Percentiles rank a stretch among this genome's conserved stretches.
phyloP scores from a whole-genome alignment of 2,888 invertebrate species.

The Cacoxenus indagator region DNA sequence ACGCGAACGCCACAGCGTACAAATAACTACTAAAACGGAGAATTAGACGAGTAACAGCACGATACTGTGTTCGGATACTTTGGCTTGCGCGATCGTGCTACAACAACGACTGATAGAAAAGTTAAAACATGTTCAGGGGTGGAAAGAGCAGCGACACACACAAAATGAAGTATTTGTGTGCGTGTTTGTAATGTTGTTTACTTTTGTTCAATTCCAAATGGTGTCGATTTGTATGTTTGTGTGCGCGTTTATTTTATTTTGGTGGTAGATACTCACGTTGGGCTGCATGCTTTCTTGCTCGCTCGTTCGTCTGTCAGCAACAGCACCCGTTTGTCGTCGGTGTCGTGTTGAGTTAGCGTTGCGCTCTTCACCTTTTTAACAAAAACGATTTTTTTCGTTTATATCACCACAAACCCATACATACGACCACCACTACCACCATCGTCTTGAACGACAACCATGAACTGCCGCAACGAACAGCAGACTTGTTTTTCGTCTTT shows the following conservation, averaged over 20 bases:
- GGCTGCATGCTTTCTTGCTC: background rate
- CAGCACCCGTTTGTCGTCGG: background rate
- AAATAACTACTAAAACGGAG: conserved; percentile 40
- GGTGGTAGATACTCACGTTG: no score
- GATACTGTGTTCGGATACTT: no score
- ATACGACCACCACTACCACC: background rate
- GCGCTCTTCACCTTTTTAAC: no score
- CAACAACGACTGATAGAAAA: no score
- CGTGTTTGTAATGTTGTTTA: background rate
- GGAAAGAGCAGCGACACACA: background rate
- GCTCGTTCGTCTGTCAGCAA: background rate
- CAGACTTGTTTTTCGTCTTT: conserved; percentile 48
- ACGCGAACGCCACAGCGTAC: conserved; percentile 40
- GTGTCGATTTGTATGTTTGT: conserved; percentile 2
- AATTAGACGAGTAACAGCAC: no score
- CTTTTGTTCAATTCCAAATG: conserved; percentile 23
- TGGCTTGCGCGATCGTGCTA: no score
- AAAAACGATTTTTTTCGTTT: no score
- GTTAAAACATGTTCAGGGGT: background rate
- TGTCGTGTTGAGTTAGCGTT: background rate
- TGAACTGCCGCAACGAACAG: conserved; percentile 36
- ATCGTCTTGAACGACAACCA: background rate
- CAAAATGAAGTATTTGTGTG: conserved; percentile 16
- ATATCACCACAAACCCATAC: background rate
- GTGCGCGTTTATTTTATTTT: background rate